A percentile compares a stretch with the other conserved stretches of the same genome.
These are phyloP conservation scores for Siderastrea radians DNA, from an alignment of 92 coral and sea anemone genomes.

Conservation along the genomic window DNA sequence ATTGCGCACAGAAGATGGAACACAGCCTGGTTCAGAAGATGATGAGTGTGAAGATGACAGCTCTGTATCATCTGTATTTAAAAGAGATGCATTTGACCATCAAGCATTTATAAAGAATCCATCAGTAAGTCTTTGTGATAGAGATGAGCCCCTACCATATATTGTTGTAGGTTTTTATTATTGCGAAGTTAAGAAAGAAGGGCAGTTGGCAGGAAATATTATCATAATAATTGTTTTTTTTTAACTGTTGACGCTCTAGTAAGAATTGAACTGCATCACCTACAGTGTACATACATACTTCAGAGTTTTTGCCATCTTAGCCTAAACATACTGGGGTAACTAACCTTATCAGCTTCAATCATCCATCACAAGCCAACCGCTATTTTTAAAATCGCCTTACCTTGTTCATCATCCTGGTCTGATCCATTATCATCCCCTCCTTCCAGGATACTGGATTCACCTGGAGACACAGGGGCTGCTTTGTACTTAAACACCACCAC, in stretches of 20 bases:
- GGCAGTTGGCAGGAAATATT: no score
- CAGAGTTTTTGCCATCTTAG: no score
- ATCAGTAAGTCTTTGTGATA: no score
- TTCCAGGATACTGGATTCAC: conserved; percentile 37
- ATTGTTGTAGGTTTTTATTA: no score
- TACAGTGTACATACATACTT: no score
- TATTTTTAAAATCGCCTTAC: conserved; percentile 20
- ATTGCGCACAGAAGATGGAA: conserved; percentile 80
- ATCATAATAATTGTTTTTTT: no score
- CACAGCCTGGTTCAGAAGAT: conserved; percentile 78
- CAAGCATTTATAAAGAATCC: not conserved
- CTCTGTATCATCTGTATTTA: conserved; percentile 67
- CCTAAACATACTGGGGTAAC: not conserved
- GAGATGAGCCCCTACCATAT: no score
- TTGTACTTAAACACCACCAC: conserved; percentile 91
- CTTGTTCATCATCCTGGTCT: conserved; percentile 88
- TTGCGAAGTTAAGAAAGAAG: no score
- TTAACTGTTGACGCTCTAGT: no score
- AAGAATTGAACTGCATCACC: no score
- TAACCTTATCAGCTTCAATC: not conserved
- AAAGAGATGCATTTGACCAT: not conserved
- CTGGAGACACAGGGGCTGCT: conserved; percentile 73
- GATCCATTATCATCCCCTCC: conserved; percentile 72
- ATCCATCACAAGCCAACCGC: not conserved
- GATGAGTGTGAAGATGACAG: conserved; percentile 70